These are phyloP conservation scores for Drosophila testacea DNA, from an alignment of 2,888 invertebrate species.

Conservation along the genomic window DNA sequence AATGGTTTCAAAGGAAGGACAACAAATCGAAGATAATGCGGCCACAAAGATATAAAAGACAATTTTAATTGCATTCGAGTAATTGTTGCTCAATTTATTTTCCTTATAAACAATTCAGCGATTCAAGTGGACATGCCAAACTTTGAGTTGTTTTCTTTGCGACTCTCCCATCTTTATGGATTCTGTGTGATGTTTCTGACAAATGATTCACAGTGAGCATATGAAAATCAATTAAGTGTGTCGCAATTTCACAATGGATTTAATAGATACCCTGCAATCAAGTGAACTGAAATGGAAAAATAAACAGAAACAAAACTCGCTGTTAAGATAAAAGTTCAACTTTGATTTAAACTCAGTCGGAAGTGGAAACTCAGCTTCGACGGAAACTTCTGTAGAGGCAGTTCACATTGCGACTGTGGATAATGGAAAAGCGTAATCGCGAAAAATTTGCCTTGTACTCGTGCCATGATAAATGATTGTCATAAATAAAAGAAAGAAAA, in stretches of 20 bases:
- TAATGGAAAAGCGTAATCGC: conserved; percentile 81
- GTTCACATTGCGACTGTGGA: conserved; percentile 42
- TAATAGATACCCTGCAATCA: conserved; percentile 12
- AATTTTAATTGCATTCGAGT: conserved; percentile 52
- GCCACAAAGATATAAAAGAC: conserved; percentile 34
- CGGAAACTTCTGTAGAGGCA: conserved; percentile 7
- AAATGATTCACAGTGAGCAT: not conserved
- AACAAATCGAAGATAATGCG: conserved; percentile 60
- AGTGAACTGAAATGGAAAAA: conserved; percentile 5
- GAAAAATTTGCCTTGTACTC: conserved; percentile 74
- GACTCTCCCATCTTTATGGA: conserved; percentile 21
- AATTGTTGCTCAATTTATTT: conserved; percentile 57
- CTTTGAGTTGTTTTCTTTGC: conserved; percentile 17
- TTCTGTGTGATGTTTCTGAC: conserved; percentile 49
- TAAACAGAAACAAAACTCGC: conserved; percentile 22
- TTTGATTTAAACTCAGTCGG: conserved; percentile 29
- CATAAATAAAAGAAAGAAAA: conserved; percentile 79
- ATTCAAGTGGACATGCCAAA: conserved; percentile 45
- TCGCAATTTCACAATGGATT: not conserved
- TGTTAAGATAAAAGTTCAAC: conserved; percentile 57
- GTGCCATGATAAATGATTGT: conserved; percentile 83
- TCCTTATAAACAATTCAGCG: conserved; percentile 40
- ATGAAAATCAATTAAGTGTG: conserved; percentile 20
- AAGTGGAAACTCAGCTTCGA: not conserved
- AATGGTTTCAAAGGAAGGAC: conserved; percentile 61